These are phyloP conservation scores for Scaeva pyrastri DNA, from an alignment of 2,888 invertebrate species.

Conservation along the genomic window DNA sequence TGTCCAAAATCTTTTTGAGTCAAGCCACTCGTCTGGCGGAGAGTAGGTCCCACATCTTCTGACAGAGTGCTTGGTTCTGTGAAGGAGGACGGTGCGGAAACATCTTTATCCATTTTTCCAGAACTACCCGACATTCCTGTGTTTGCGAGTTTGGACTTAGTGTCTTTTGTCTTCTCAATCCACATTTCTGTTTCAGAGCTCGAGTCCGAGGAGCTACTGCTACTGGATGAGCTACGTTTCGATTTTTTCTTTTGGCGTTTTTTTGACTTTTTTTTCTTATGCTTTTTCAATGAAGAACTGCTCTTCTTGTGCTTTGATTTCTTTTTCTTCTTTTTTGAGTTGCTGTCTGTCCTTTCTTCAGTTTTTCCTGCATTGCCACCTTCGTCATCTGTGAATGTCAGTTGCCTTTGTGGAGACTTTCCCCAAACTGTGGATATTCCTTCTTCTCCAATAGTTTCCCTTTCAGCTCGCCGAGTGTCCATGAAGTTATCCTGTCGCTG, in stretches of 20 bases:
- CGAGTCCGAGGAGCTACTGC: conserved; percentile 77
- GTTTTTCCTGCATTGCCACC: conserved; percentile 77
- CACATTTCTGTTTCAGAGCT: conserved; percentile 68
- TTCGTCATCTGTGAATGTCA: conserved; percentile 85
- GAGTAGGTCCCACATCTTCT: conserved; percentile 87
- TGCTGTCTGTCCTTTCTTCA: conserved; percentile 78
- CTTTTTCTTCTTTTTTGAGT: conserved; percentile 79
- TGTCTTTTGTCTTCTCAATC: conserved; percentile 79
- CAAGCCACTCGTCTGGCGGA: conserved; percentile 89
- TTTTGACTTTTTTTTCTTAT: conserved; percentile 84
- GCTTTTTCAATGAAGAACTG: conserved; percentile 65
- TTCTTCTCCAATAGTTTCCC: conserved; percentile 90
- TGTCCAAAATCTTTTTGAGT: conserved; percentile 94
- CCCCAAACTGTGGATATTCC: conserved; percentile 90
- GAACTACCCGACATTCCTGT: conserved; percentile 77
- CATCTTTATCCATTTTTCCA: background rate
- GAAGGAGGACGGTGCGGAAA: background rate
- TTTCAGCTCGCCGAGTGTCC: conserved; percentile 89
- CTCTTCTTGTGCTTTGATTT: conserved; percentile 76
- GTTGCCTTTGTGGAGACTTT: conserved; percentile 88
- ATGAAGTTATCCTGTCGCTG: conserved; percentile 86
- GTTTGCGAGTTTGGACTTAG: conserved; percentile 77
- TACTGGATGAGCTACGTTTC: conserved; percentile 82
- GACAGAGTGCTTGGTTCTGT: background rate
- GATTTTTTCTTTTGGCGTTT: conserved; percentile 83